Base-by-base conservation (phyloP, 1,140 invertebrate genomes). In the Ctenoplectra terminalis region DNA sequence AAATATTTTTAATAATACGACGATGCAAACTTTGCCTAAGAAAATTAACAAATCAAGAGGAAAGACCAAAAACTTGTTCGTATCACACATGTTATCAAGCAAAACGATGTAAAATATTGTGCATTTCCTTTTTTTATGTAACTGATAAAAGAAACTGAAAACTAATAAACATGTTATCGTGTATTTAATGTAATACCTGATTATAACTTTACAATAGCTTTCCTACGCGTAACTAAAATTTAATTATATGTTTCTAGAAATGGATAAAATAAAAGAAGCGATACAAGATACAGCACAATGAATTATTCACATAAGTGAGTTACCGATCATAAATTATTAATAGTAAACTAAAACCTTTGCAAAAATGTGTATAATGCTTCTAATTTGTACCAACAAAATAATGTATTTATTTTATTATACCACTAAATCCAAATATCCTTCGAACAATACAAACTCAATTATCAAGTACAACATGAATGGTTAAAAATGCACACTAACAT, bases 321-420 rank as follows among this genome's bases (percentile, higher is more conserved):
- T 23, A 52, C 8, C 20, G 23, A 52, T n/a, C 5, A 23, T 23
- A 56, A 29, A 58, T 58, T 31, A 15, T 5, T 31, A 31, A 34
- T 60, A 31, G 23, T 29, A 58, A 37, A 71, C 7, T 50, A 58
- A 75, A 26, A 66, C 20, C 11, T 66, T 43, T 52, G 50, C 50
- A 52, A 52, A 52, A 52, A 54, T 54, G n/a, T 26, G 8, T 8
- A 3, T 11, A 54, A 64, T 40, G 2, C 26, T 63, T 63, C 11
- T 63, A 23, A 6, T 43, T 64, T 26, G 7, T 61, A 34, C 20
- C 13, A 34, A 34, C 9, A 9, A 8, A 7, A 8, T 5, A 20
- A 34, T 34, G 34, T 5, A 63, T 37, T 40, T 23, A 1, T 63
- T 13, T 63, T 5, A n/a, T 37, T 37, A 61, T 23, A 13, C 11